Evolutionary conservation across 1,140 invertebrate species (phyloP), one percentile per base, ranked within the genome.

Genomic region (Drosophila kanapiae): DNA sequence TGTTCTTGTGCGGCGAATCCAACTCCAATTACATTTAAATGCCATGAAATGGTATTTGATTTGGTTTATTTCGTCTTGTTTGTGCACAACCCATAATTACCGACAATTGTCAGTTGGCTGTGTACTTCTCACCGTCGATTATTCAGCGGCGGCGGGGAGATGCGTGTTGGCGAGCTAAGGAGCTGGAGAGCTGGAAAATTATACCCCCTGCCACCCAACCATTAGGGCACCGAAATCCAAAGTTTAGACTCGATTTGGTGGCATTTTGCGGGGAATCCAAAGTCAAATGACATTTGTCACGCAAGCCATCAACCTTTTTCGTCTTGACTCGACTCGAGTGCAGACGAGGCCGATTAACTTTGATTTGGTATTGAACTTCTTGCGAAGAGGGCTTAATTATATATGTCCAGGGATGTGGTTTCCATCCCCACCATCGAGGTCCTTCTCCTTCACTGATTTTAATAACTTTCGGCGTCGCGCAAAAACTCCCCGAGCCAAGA

Each of bases 261-360:
- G 64, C 62, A 79, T 87, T 88, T 83, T 40, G 53, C 18, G 58
- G 40, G 77, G 72, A 72, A 65, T 78, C 63, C 64, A 84, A 88
- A 80, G 78, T 84, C 80, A 88, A 88, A 88, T 84, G 84, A 81
- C 84, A 90, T 88, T 88, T 88, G 84, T 90, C 84, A 88, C 84
- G 84, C 84, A 64, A 86, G 48, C 75, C 64, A 67, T 45, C 48
- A 76, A 42, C 63, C 31, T 59, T 76, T 75, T 63, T 51, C 48
- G 11, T 74, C 35, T 5, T 23, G 16, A 0, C 37, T 43, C 23
- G 23, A 23, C 79, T 88, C 80, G 80, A 88, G 78, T 75, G 77
- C 84, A 88, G 84, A 83, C 76, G 68, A 74, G 70, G 80, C 51
- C 77, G 70, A 88, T 87, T 80, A 80, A 87, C 82, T 88, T 84